Conservation (phyloP, 2,888 invertebrate genomes). For the Plusia festucae region DNA sequence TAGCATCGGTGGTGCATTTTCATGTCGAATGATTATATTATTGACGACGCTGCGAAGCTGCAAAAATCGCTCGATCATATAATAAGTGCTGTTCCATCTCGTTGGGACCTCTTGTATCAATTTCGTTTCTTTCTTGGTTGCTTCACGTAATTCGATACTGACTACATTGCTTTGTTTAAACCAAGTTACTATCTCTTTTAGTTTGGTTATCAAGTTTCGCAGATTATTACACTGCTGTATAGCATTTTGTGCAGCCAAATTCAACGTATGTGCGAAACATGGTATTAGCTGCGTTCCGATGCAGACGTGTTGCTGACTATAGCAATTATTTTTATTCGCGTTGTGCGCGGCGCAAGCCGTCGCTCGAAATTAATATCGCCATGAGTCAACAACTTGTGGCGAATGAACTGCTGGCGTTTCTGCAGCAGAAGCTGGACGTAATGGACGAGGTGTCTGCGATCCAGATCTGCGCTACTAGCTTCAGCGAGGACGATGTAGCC, state of each 20-base stretch:
- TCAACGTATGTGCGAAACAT: constrained; percentile 56
- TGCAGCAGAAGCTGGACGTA: no score
- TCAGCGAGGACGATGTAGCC: no score
- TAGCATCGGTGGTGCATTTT: constrained; percentile 42
- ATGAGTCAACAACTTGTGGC: no score
- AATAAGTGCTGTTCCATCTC: constrained; percentile 34
- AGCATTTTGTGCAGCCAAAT: constrained; percentile 60
- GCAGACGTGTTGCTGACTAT: no score
- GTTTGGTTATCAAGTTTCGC: constrained; percentile 52
- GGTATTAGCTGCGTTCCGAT: no score
- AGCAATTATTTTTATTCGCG: no score
- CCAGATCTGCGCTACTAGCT: no score
- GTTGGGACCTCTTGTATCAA: constrained; percentile 32
- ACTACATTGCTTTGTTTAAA: constrained; percentile 62
- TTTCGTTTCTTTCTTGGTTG: constrained; percentile 25
- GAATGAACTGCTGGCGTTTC: no score
- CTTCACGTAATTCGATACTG: constrained; percentile 33
- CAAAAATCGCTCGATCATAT: constrained; percentile 28
- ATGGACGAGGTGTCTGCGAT: no score
- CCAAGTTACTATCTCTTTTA: constrained; percentile 61
- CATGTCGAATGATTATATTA: constrained; percentile 33
- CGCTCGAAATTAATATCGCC: no score
- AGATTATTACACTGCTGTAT: constrained; percentile 39
- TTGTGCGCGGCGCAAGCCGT: no score
- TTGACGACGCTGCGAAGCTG: constrained; percentile 30